Conservation (phyloP, 2,113 vertebrate genomes). For the Eurypyga helias region DNA sequence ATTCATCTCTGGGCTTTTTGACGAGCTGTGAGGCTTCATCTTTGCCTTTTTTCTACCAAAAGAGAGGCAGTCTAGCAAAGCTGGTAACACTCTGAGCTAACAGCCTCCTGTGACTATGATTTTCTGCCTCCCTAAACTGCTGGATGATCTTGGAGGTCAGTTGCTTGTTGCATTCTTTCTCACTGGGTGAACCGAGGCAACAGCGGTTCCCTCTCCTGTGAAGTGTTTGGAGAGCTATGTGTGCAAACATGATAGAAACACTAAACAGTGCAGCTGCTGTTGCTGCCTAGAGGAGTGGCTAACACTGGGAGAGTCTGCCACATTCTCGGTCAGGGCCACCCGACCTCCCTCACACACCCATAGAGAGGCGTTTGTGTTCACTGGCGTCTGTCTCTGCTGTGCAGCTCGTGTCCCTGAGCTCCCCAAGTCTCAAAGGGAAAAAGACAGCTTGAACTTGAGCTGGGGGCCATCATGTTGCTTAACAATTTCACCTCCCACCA, state of each 20-base stretch:
- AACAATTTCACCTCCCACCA: slow-evolving; percentile 1
- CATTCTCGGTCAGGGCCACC: background rate
- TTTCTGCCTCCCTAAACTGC: background rate
- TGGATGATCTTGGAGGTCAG: background rate
- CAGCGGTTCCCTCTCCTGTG: background rate
- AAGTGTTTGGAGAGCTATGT: background rate
- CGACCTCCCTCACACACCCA: background rate
- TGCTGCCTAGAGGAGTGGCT: background rate
- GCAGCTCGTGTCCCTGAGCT: background rate
- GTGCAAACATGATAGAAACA: background rate
- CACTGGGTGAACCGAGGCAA: background rate
- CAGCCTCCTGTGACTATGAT: background rate
- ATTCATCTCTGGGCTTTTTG: slow-evolving; percentile 20
- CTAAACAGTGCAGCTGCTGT: background rate
- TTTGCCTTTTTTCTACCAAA: background rate
- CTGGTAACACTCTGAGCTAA: background rate
- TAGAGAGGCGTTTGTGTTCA: background rate
- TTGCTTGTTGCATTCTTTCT: background rate
- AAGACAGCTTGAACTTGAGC: background rate
- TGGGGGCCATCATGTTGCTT: background rate
- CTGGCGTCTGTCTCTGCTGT: background rate
- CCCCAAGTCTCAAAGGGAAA: background rate
- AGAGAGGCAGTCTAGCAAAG: background rate
- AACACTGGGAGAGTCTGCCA: background rate
- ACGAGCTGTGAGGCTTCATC: background rate